Evolutionary conservation across 2,888 invertebrate species (phyloP).

Genomic region (Melieria picta): DNA sequence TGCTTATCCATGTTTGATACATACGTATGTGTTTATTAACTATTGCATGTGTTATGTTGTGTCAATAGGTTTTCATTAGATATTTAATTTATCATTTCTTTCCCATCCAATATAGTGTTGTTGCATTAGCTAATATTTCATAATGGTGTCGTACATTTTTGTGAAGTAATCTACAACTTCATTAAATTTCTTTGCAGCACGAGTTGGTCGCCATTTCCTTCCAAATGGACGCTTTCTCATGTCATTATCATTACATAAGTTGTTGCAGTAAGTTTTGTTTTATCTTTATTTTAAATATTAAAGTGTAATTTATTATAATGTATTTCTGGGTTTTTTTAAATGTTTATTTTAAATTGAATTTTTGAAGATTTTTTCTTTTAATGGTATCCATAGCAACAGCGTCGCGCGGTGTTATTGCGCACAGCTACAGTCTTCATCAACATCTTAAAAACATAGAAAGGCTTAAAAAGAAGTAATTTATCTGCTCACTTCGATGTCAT

Average conservation of each 20-base stretch:
- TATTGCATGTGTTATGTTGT: constrained; percentile 7
- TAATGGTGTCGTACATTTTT: constrained; percentile 55
- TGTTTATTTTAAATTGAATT: constrained; percentile 44
- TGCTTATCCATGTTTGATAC: constrained; percentile 3
- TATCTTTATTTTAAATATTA: constrained; percentile 34
- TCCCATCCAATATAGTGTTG: constrained; percentile 13
- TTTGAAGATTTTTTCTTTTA: constrained; percentile 51
- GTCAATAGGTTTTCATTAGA: background rate
- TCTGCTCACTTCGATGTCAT: constrained; percentile 98
- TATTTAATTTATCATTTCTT: background rate
- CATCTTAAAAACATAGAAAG: constrained; percentile 69
- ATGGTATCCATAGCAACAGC: constrained; percentile 67
- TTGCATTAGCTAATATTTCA: constrained; percentile 23
- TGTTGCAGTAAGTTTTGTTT: constrained; percentile 22
- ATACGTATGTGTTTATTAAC: background rate
- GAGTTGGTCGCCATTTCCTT: constrained; percentile 11
- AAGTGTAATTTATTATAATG: constrained; percentile 37
- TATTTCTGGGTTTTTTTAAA: constrained; percentile 35
- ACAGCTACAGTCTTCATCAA: constrained; percentile 72
- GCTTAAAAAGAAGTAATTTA: constrained; percentile 73
- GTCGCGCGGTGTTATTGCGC: constrained; percentile 67
- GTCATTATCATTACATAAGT: constrained; percentile 13
- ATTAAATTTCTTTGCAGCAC: constrained; percentile 20
- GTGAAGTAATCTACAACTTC: constrained; percentile 41
- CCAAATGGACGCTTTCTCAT: background rate